phyloP scores from a whole-genome alignment of 2,888 invertebrate genomes.

The Ormyrus labotus region DNA sequence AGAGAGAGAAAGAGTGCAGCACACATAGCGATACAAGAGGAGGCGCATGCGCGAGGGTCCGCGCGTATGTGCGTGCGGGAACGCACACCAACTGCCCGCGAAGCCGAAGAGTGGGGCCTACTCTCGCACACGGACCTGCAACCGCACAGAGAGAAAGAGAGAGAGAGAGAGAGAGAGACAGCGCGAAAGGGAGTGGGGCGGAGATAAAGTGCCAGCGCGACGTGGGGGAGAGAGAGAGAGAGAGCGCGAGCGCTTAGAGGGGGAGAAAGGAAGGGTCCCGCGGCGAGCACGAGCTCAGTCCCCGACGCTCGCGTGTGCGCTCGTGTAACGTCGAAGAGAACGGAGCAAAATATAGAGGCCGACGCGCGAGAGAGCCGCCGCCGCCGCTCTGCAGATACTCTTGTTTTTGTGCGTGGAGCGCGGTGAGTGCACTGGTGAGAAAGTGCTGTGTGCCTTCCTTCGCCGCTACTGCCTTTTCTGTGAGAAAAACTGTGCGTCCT shows the following conservation, averaged over 20 bases:
- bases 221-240: conserved; percentile 46
- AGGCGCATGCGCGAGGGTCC: no score
- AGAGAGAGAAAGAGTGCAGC: no score
- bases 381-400: not conserved
- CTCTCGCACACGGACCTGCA: no score
- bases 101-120: not conserved
- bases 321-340: conserved; percentile 58
- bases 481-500: no score
- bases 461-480: not conserved
- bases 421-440: conserved; percentile 10
- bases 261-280: conserved; percentile 62
- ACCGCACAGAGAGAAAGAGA: not conserved
- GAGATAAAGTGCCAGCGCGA: conserved; percentile 32
- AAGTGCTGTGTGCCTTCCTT: not conserved
- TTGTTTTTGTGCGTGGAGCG: not conserved
- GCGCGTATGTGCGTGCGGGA: not conserved
- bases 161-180: not conserved
- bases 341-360: conserved; percentile 51
- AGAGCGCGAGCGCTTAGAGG: conserved; percentile 28
- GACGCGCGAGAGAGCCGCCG: not conserved
- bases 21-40: no score
- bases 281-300: conserved; percentile 63
- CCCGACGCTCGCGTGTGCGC: conserved; percentile 64
- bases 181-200: conserved; percentile 41
- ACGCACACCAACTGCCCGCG: not conserved